Base-by-base conservation (phyloP, 2,797 vertebrate species). In the Tachyglossus aculeatus region DNA sequence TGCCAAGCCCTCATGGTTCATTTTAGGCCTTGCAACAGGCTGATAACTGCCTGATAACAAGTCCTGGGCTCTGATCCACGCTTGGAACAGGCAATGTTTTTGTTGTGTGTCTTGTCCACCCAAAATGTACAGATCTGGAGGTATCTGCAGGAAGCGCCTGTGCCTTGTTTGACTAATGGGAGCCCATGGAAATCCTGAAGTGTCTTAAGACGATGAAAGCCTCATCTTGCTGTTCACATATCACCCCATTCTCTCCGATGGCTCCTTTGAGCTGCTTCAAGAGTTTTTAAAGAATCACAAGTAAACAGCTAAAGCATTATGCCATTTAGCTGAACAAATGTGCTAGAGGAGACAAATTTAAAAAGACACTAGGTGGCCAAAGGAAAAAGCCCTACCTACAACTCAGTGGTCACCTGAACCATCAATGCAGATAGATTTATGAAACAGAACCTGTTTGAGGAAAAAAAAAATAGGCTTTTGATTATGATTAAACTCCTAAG, bases 151-250 rank as follows among this genome's bases (percentile, higher is more conserved):
- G 67, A 69, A 61, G 44, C 51, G 47, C 69, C 71, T 22, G 38
- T 61, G 58, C 59, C 45, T 78, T 31, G 1, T 77, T 69, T 59
- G 59, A 77, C n/a, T 32, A 9, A 22, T 67, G 45, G 33, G 56
- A 67, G 45, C 13, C 41, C 53, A 7, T 53, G 68, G 69, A 66
- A 82, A 39, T 19, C 55, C 68, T 75, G 65, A 67, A 59, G 70
- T 38, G 45, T 60, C 45, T 60, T n/a, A 41, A 47, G 52, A 48
- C 69, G 27, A 48, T 52, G 22, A 13, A 43, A 40, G 24, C 59
- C 27, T 52, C 38, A 80, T 72, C n/a, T 45, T 57, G 60, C 34
- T 48, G 40, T 27, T 62, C 44, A 61, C 63, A 67, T 29, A 63
- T 50, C 41, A 21, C 37, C 56, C 27, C 29, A 12, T 68, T 78